Evolutionary conservation across 30 jellyfish, hydroid and myxozoan genomes (phyloP).

Genomic region (Clytia hemisphaerica): DNA sequence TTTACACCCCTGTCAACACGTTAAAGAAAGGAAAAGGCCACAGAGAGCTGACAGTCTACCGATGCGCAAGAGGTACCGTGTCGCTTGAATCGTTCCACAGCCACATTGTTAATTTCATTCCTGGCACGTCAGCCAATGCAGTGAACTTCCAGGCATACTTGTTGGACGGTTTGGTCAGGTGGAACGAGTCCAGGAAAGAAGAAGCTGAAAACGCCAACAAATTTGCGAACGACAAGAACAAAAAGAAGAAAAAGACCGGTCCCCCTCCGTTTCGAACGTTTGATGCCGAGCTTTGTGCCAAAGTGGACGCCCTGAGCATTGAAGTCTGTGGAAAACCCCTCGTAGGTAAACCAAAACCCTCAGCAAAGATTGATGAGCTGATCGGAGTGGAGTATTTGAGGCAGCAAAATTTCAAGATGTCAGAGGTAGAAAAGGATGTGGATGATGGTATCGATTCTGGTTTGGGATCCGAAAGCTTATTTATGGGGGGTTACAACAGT

Average conservation of each 20-base stretch:
- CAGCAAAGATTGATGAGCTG: background rate
- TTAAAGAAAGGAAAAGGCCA: slow-evolving; percentile 34
- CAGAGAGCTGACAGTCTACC: slow-evolving; percentile 30
- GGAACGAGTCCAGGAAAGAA: slow-evolving; percentile 20
- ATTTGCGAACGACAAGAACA: no score
- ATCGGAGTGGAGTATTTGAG: slow-evolving; percentile 39
- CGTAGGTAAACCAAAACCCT: background rate
- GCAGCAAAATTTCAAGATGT: slow-evolving; percentile 1
- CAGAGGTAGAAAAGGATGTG: background rate
- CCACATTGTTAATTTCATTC: slow-evolving; percentile 12
- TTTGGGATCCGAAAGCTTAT: background rate
- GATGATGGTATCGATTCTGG: slow-evolving; percentile 14
- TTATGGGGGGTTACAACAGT: slow-evolving; percentile 13
- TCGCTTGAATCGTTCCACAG: slow-evolving; percentile 29
- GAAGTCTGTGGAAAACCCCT: background rate
- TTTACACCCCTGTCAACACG: slow-evolving; percentile 21
- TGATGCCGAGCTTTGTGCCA: background rate
- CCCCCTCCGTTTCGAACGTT: background rate
- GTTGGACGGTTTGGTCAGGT: slow-evolving; percentile 26
- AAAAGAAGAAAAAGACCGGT: no score
- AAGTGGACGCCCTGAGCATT: background rate
- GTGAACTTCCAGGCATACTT: slow-evolving; percentile 40
- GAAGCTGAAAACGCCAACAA: slow-evolving; percentile 18
- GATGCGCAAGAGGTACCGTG: slow-evolving; percentile 53
- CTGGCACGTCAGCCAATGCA: slow-evolving; percentile 36